Evolutionary conservation across 1,140 invertebrate genomes (phyloP), one percentile per base, ranked within the genome.

Genomic region (Coelopa frigida): DNA sequence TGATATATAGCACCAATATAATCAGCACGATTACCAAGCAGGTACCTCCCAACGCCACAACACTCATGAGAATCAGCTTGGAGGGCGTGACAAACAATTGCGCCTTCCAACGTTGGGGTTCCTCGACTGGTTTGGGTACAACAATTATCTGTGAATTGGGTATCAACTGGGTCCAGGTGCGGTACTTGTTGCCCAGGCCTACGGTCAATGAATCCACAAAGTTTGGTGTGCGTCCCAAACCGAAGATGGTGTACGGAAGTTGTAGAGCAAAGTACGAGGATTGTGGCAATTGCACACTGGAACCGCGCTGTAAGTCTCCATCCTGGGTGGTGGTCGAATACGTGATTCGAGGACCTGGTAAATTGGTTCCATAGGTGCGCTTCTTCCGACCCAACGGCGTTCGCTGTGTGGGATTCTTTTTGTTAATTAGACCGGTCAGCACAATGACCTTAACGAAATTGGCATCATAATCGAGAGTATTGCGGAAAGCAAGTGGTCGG

Each of bases 101-200:
- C 17, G 83, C 89, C 52, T 83, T 84, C 96, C 96, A 99, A 59
- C 80, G 78, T 6, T 73, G 77, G 5, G 90, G 84, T 36, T 88
- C 74, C 49, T 79, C 72, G 3, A 82, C 75, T 6, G 93, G 92
- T 64, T 83, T 82, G 4, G 95, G 95, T 49, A 98, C 90, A 2
- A 98, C 83, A 15, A 98, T 85, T 68, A 99, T 87, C 72, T 98
- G 94, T 2, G 94, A 97, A 68, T 97, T 99, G 24, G 89, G 95
- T 61, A 99, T 98, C 26, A 98, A 87, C 69, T 95, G 91, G 1
- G 84, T 84, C 85, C 89, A 97, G 38, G 81, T 80, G 52, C 79
- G 78, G 0, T 69, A 81, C 54, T 77, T 71, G 43, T 77, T 78
- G 48, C 74, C 86, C 45, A 97, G 77, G 7, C 89, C 88, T 15